Evolutionary conservation across 1,140 invertebrate species (phyloP).

Genomic region (Augochlora pura): DNA sequence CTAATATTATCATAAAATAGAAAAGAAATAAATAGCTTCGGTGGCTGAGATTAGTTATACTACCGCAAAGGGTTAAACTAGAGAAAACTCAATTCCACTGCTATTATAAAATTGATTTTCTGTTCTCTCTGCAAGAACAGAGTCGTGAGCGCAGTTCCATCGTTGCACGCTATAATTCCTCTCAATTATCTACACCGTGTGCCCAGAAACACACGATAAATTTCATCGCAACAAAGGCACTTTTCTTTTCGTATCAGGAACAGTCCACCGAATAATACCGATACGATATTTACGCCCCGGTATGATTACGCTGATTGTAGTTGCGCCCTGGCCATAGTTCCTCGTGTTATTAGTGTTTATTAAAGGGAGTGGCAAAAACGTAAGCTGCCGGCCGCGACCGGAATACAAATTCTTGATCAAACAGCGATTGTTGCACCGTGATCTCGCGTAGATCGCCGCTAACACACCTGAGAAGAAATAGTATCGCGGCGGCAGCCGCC

Average conservation of each 20-base stretch:
- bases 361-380: conserved; percentile 19
- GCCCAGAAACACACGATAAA: background rate
- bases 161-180: no score
- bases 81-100: no score
- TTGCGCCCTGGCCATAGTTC: background rate
- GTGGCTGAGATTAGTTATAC: no score
- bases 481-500: conserved; percentile 5
- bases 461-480: conserved; percentile 12
- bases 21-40: no score
- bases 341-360: conserved; percentile 1
- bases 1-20: no score
- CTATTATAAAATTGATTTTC: no score
- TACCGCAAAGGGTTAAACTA: no score
- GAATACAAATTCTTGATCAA: background rate
- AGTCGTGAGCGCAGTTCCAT: no score
- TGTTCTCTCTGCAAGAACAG: no score
- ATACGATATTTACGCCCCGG: background rate
- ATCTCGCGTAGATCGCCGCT: conserved; percentile 6
- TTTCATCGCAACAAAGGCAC: background rate
- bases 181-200: background rate
- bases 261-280: background rate
- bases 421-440: background rate
- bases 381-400: background rate
- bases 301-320: background rate
- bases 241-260: background rate